phyloP scores from a whole-genome alignment of 1,140 invertebrate genomes.

The Wasmannia auropunctata region DNA sequence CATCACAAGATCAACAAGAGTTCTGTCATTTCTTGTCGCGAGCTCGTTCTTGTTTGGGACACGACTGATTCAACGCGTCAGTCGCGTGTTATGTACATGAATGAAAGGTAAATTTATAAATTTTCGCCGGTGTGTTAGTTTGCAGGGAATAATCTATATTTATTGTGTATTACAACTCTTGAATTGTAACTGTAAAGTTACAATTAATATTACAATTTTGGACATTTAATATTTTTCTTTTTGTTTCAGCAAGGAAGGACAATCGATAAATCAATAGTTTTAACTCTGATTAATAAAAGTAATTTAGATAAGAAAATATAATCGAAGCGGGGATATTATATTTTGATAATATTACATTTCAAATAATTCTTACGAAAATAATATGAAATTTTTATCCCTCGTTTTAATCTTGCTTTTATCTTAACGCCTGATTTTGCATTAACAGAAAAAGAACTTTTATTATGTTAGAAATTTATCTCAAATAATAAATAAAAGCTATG shows the following conservation, averaged over 20 bases:
- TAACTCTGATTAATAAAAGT: background rate
- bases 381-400: background rate
- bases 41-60: slow-evolving; percentile 16
- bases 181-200: background rate
- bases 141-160: background rate
- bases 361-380: background rate
- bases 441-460: background rate
- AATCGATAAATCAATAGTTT: background rate
- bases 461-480: background rate
- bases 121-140: background rate
- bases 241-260: background rate
- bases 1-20: slow-evolving; percentile 43
- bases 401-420: background rate
- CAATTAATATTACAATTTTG: background rate
- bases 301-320: background rate
- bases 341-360: background rate
- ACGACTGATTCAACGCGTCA: background rate
- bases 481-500: background rate
- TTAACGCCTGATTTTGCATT: background rate
- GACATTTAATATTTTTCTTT: background rate
- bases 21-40: slow-evolving; percentile 11
- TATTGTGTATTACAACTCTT: too few species aligned
- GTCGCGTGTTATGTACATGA: background rate
- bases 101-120: slow-evolving; percentile 15
- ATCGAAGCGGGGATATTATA: background rate